phyloP scores from a whole-genome alignment of 2,888 invertebrate species.

The Cephus nigrinus region DNA sequence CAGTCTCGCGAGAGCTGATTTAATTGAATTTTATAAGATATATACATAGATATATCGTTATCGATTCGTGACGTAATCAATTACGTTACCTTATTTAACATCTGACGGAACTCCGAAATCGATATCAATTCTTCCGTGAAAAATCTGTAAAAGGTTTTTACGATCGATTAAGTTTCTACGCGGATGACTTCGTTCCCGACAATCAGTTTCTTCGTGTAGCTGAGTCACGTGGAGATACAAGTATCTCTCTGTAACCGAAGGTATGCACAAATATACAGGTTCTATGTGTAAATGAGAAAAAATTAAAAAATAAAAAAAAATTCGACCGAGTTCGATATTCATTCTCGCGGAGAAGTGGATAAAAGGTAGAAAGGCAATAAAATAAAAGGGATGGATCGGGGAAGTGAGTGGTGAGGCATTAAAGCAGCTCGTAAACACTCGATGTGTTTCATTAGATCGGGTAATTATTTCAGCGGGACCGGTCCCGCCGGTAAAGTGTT shows the following conservation, averaged over 20 bases:
- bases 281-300: no score
- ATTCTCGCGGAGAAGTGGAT: neutral
- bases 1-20: neutral
- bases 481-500: slow-evolving; percentile 28
- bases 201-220: neutral
- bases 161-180: neutral
- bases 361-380: slow-evolving; percentile 3
- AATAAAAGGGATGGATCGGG: slow-evolving; percentile 11
- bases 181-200: neutral
- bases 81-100: neutral
- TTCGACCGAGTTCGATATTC: neutral
- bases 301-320: neutral
- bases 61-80: neutral
- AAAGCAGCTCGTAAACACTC: slow-evolving; percentile 34
- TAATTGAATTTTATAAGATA: neutral
- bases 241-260: no score
- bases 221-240: neutral
- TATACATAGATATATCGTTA: neutral
- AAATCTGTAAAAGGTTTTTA: neutral
- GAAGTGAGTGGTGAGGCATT: slow-evolving; percentile 27
- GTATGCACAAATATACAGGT: no score
- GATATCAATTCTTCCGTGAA: neutral
- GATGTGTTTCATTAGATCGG: slow-evolving; percentile 34
- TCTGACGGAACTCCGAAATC: neutral
- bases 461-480: slow-evolving; percentile 30